phyloP scores from a whole-genome alignment of 2,797 vertebrate species.

The Rhynchonycteris naso region DNA sequence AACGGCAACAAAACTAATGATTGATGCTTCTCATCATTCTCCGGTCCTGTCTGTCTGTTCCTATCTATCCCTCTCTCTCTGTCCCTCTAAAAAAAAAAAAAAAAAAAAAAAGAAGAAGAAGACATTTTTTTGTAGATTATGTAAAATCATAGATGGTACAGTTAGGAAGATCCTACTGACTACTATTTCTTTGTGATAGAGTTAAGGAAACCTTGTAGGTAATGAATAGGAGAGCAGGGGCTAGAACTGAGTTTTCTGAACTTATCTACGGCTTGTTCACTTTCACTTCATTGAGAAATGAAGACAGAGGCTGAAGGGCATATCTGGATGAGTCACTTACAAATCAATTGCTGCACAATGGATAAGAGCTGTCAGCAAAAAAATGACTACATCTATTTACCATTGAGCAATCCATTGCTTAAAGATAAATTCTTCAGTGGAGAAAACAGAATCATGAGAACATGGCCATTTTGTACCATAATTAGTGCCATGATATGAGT shows the following conservation, averaged over 20 bases:
- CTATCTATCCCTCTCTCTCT: too few species aligned
- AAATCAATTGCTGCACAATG: background rate
- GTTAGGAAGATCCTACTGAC: background rate
- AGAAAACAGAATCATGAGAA: background rate
- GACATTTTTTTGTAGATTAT: slow-evolving; percentile 27
- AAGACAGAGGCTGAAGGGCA: background rate
- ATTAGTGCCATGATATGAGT: background rate
- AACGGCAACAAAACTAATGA: too few species aligned
- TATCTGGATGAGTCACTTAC: background rate
- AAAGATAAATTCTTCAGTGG: slow-evolving; percentile 27
- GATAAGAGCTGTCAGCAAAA: background rate
- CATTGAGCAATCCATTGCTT: background rate
- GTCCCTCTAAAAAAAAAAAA: too few species aligned
- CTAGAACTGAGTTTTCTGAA: slow-evolving; percentile 11
- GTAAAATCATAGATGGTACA: slow-evolving; percentile 25
- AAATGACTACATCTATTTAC: background rate
- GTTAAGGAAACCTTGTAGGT: background rate
- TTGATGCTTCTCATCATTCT: too few species aligned
- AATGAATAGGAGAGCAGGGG: background rate
- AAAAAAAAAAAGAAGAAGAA: too few species aligned
- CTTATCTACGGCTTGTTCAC: background rate
- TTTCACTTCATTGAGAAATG: slow-evolving; percentile 35
- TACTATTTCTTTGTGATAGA: slow-evolving; percentile 12
- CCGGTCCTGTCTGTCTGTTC: too few species aligned
- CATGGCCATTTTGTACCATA: background rate